Percentiles rank a stretch among this genome's conserved stretches.
These are phyloP conservation scores for Notothenia coriiceps DNA, from an alignment of 2,113 vertebrate genomes.

Conservation along the genomic window DNA sequence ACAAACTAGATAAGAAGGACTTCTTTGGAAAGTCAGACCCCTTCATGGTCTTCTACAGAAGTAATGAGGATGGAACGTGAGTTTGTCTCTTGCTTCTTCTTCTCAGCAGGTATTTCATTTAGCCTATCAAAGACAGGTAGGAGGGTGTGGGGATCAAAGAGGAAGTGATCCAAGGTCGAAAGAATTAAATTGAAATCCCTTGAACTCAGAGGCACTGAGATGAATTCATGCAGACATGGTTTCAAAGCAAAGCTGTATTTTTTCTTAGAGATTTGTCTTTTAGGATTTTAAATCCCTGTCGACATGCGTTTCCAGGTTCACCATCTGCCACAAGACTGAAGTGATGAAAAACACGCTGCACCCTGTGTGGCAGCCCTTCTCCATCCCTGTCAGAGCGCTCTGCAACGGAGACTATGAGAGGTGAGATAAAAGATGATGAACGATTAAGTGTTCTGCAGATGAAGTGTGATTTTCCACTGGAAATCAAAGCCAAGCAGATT, in stretches of 20 bases:
- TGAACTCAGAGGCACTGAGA: slow-evolving; percentile 36
- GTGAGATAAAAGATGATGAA: slow-evolving; percentile 73
- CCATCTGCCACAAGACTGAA: slow-evolving; percentile 86
- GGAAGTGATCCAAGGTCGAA: slow-evolving; percentile 11
- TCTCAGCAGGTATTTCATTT: slow-evolving; percentile 8
- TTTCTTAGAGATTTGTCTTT: slow-evolving; percentile 20
- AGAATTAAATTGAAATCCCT: slow-evolving; percentile 19
- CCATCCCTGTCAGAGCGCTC: slow-evolving; percentile 91
- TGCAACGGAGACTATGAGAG: slow-evolving; percentile 95
- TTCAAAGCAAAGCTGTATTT: slow-evolving; percentile 18
- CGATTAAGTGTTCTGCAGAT: slow-evolving; percentile 1
- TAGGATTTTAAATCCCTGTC: slow-evolving; percentile 32
- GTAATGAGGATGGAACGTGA: slow-evolving; percentile 95
- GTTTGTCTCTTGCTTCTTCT: slow-evolving; percentile 55
- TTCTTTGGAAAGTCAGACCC: slow-evolving; percentile 95
- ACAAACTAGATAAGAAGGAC: slow-evolving; percentile 95
- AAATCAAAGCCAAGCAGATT: slow-evolving; percentile 26
- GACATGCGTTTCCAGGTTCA: slow-evolving; percentile 76
- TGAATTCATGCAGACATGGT: background rate
- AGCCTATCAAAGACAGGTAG: slow-evolving; percentile 14
- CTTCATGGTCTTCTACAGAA: slow-evolving; percentile 94
- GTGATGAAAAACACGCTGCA: slow-evolving; percentile 91
- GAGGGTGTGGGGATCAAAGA: slow-evolving; percentile 26
- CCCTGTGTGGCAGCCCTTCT: slow-evolving; percentile 91
- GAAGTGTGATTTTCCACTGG: slow-evolving; percentile 20